Evolutionary conservation across 1,140 invertebrate species (phyloP).

Genomic region (Tyrophagus putrescentiae): DNA sequence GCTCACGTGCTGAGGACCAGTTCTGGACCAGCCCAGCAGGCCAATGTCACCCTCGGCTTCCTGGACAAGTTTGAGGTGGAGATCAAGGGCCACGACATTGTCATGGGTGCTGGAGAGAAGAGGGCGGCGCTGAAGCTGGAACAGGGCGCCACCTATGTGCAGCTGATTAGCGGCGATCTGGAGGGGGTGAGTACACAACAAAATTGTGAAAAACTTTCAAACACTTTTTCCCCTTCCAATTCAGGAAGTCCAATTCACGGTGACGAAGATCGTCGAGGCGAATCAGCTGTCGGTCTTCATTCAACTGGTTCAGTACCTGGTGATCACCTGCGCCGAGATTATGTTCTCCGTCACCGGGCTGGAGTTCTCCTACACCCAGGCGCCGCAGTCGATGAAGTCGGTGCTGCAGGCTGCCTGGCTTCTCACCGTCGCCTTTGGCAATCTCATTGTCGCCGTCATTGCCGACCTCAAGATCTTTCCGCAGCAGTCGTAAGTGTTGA

Average conservation of each 20-base stretch:
- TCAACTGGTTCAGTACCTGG: slow-evolving; percentile 60
- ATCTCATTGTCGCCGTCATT: slow-evolving; percentile 73
- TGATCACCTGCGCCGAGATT: slow-evolving; percentile 67
- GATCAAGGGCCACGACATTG: slow-evolving; percentile 4
- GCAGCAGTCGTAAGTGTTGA: slow-evolving; percentile 38
- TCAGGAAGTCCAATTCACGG: background rate
- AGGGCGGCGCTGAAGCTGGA: background rate
- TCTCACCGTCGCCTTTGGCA: slow-evolving; percentile 74
- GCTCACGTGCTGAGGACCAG: background rate
- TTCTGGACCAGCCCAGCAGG: background rate
- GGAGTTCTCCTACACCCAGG: slow-evolving; percentile 72
- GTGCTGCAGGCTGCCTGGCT: slow-evolving; percentile 76
- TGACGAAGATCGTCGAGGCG: background rate
- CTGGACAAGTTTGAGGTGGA: slow-evolving; percentile 8
- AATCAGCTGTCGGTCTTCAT: slow-evolving; percentile 7
- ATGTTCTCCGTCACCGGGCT: slow-evolving; percentile 81
- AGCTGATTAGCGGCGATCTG: background rate
- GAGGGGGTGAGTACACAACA: background rate
- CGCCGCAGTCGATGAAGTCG: slow-evolving; percentile 79
- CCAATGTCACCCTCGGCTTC: background rate
- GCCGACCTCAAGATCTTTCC: slow-evolving; percentile 49
- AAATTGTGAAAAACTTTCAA: background rate
- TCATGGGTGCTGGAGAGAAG: background rate
- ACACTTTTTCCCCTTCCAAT: background rate
- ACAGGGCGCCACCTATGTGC: slow-evolving; percentile 8